Conservation (phyloP, 2,888 invertebrate species). For the Griposia aprilina region DNA sequence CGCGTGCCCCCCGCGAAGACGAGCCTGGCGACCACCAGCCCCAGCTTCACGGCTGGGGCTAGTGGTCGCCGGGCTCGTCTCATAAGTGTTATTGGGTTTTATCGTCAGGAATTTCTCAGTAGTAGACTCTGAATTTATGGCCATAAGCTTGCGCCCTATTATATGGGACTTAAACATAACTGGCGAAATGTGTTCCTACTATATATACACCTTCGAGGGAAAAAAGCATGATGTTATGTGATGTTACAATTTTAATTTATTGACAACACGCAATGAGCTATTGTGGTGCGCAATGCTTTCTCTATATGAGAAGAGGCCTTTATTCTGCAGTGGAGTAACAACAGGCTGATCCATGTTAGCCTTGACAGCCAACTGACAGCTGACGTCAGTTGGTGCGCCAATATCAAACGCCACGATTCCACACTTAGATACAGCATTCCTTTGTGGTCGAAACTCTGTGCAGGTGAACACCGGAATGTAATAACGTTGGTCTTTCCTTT, state of each 20-base stretch:
- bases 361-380: slow-evolving; percentile 17
- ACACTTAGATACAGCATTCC: slow-evolving; percentile 13
- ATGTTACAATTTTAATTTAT: background rate
- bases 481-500: slow-evolving; percentile 20
- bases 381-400: slow-evolving; percentile 11
- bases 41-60: slow-evolving; percentile 85
- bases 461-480: slow-evolving; percentile 28
- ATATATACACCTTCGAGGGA: no score
- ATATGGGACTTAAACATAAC: background rate
- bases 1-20: slow-evolving; percentile 88
- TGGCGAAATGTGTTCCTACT: no score
- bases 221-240: background rate
- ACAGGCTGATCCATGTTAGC: background rate
- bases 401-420: slow-evolving; percentile 34
- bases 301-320: background rate
- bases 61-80: no score
- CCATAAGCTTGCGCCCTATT: background rate
- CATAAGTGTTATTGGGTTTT: no score
- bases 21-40: slow-evolving; percentile 82
- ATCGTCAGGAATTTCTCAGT: background rate
- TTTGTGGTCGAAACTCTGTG: slow-evolving; percentile 7
- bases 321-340: background rate
- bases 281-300: background rate
- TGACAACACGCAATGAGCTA: background rate
- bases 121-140: background rate